Percentiles rank a stretch among this genome's conserved stretches.
Conservation (phyloP, 2,888 invertebrate species). For the Tubulanus polymorphus region DNA sequence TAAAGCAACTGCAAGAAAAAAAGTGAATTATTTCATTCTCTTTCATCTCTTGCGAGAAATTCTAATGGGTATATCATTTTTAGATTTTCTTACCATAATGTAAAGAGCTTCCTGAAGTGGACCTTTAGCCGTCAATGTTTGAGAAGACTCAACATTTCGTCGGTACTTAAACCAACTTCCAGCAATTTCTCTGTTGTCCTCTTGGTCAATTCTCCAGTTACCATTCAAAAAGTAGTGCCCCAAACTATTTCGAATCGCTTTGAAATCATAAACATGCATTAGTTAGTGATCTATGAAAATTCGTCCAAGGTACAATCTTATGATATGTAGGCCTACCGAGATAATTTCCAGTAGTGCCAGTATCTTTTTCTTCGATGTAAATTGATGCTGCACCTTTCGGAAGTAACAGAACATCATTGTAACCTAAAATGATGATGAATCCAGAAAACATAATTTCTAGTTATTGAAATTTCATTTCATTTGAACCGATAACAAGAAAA, state of each 20-base stretch:
- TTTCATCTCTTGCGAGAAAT: neutral
- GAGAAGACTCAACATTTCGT: neutral
- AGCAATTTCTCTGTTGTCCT: neutral
- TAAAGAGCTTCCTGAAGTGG: conserved; percentile 22
- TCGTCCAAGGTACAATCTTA: neutral
- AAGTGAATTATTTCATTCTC: too few species aligned
- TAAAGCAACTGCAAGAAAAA: conserved; percentile 6
- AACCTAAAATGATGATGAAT: conserved; percentile 16
- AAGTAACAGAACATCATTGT: conserved; percentile 20
- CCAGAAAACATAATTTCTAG: neutral
- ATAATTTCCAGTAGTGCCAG: conserved; percentile 10
- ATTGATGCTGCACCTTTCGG: conserved; percentile 22
- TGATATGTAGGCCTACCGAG: conserved; percentile 15
- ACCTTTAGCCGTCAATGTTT: conserved; percentile 18
- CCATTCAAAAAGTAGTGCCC: neutral
- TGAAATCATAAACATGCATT: neutral
- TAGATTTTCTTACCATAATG: conserved; percentile 18
- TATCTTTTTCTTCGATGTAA: conserved; percentile 9
- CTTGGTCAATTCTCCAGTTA: neutral
- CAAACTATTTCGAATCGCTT: neutral
- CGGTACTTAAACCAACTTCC: neutral
- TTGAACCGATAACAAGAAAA: too few species aligned
- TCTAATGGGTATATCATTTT: neutral
- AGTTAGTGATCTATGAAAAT: too few species aligned
- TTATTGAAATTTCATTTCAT: too few species aligned